A percentile compares a stretch with the other conserved stretches of the same genome.
Conservation (phyloP, 2,888 invertebrate species). For the Piscicola geometra region DNA sequence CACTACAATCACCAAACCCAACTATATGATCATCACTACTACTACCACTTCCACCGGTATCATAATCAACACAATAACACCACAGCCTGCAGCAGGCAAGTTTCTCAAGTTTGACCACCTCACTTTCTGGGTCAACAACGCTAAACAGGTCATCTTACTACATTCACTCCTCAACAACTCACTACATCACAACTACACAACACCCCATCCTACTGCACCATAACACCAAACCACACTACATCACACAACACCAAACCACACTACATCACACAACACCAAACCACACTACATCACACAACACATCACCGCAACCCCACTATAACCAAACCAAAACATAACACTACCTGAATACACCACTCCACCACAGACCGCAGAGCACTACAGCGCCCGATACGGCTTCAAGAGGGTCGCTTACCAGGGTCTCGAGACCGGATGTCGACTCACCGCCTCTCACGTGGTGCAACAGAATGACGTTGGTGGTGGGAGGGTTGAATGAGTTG, state of each 20-base stretch:
- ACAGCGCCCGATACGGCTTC: slow-evolving; percentile 85
- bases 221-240: neutral
- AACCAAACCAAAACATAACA: too few species aligned
- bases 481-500: neutral
- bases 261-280: too few species aligned
- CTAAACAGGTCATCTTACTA: slow-evolving; percentile 73
- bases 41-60: neutral
- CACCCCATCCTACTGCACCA: too few species aligned
- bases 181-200: too few species aligned
- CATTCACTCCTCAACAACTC: too few species aligned
- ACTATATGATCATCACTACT: neutral
- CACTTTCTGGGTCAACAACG: slow-evolving; percentile 94
- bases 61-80: too few species aligned
- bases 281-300: neutral
- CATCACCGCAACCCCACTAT: too few species aligned
- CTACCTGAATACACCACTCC: neutral
- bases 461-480: slow-evolving; percentile 75
- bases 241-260: too few species aligned
- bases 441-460: slow-evolving; percentile 78
- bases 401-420: slow-evolving; percentile 86
- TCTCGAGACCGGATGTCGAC: slow-evolving; percentile 84
- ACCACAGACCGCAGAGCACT: slow-evolving; percentile 84
- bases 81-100: slow-evolving; percentile 69
- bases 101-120: slow-evolving; percentile 88
- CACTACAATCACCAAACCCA: too few species aligned